Evolutionary conservation across 2,113 vertebrate genomes (phyloP), one percentile per base, ranked within the genome.

Genomic region (Oenanthe oenanthe): DNA sequence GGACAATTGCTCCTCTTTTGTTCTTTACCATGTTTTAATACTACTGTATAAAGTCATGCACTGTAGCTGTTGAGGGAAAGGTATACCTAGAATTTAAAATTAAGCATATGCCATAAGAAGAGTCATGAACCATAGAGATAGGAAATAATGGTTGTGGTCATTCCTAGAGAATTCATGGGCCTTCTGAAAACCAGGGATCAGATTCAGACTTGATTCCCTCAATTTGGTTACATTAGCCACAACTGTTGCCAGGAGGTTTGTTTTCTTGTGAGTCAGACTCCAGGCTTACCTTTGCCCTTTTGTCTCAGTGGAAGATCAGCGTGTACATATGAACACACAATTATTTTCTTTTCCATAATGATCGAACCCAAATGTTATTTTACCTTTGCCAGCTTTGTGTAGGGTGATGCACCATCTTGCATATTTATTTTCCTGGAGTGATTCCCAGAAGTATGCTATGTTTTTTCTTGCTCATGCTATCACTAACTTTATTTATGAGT

Each of bases 351-450:
- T 94, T 76, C 96, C 26, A 15, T 87, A 96, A 85, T 61, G 90
- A 92, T 86, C 8, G 43, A 96, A 85, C 85, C 70, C 93, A 97
- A 93, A 80, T 93, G 94, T 88, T 93, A 85, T 95, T 94, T 96
- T 88, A 87, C 91, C 76, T 58, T 80, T 71, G 75, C 87, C 80
- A 93, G 83, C 75, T 96, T 91, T 97, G 94, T 92, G 93, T 89
- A 90, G 93, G 81, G 85, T 95, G 94, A 92, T 73, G 62, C 95
- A 77, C 85, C 92, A 97, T 96, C 96, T 94, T 95, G 95, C 86
- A 71, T 94, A 79, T 96, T 97, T 88, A 86, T 97, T 97, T 97
- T 97, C 73, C 87, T 92, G 95, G 96, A 96, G 79, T 70, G 77
- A 93, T 94, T 92, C 95, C 91, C 93, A 93, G 70, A 89, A 92